These are phyloP conservation scores for Crossaster papposus DNA, from an alignment of 53 echinoderm and acorn worm species.

Conservation along the genomic window DNA sequence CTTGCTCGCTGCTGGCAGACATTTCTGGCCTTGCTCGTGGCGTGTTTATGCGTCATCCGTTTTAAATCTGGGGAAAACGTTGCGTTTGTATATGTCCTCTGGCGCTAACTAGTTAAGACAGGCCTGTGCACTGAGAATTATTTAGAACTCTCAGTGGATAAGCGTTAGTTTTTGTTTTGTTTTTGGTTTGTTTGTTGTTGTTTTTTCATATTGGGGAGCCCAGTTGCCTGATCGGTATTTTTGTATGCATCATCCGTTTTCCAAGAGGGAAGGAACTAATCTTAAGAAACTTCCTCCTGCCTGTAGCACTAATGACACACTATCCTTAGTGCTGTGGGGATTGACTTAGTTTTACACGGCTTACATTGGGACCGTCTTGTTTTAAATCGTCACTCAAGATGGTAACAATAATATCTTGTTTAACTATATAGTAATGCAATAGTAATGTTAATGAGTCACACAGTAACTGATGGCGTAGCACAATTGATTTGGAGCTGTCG, in stretches of 20 bases:
- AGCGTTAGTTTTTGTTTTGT: neutral
- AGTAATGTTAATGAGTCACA: neutral
- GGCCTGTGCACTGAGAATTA: neutral
- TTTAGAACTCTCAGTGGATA: neutral
- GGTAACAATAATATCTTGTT: neutral
- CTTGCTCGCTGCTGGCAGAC: too few species aligned
- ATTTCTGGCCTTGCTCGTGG: too few species aligned
- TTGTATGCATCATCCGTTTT: neutral
- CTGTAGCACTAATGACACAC: conserved; percentile 4
- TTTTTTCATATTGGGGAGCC: neutral
- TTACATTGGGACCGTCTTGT: neutral
- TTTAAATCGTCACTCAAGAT: neutral
- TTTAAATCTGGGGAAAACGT: too few species aligned
- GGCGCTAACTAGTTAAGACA: too few species aligned
- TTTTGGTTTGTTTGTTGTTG: too few species aligned
- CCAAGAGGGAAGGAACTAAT: conserved; percentile 20
- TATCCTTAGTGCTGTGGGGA: neutral
- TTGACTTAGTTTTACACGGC: neutral
- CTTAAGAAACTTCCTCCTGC: neutral
- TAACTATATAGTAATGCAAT: neutral
- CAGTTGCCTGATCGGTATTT: neutral
- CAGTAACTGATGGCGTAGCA: too few species aligned
- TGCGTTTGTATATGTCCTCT: too few species aligned
- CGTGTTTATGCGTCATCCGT: too few species aligned
- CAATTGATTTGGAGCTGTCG: too few species aligned